Percentiles rank a stretch among this genome's conserved stretches.
These are phyloP conservation scores for Xestia ashworthii DNA, from an alignment of 2,888 invertebrate species.

Conservation along the genomic window DNA sequence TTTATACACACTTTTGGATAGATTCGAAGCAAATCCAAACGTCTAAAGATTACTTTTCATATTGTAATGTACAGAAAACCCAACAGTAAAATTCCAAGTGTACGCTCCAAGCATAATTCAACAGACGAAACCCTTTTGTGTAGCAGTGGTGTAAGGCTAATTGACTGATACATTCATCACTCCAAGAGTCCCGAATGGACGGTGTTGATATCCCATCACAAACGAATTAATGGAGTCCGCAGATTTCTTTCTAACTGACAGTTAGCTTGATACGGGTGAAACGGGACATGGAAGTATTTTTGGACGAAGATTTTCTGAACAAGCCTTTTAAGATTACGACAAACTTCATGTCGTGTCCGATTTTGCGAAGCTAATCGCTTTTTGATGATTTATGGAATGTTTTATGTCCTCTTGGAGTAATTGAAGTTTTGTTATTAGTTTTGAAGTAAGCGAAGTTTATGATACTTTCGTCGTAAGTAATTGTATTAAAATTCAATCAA, in stretches of 20 bases:
- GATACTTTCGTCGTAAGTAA: not conserved
- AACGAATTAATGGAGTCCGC: slow-evolving; percentile 52
- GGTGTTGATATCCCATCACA: slow-evolving; percentile 56
- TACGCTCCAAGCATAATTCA: slow-evolving; percentile 4
- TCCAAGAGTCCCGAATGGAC: slow-evolving; percentile 24
- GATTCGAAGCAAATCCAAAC: not conserved
- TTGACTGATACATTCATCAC: slow-evolving; percentile 59
- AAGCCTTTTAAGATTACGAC: slow-evolving; percentile 35
- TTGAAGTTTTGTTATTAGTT: slow-evolving; percentile 16
- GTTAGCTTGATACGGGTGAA: slow-evolving; percentile 51
- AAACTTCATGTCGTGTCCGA: slow-evolving; percentile 30
- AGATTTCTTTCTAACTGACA: slow-evolving; percentile 60
- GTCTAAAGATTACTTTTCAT: not conserved
- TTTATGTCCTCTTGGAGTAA: not conserved
- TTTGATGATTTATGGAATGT: slow-evolving; percentile 38
- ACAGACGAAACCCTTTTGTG: slow-evolving; percentile 23
- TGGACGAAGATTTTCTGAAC: slow-evolving; percentile 17
- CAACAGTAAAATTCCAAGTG: not conserved
- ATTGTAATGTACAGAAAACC: not conserved
- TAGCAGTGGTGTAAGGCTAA: slow-evolving; percentile 48
- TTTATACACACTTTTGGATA: not conserved
- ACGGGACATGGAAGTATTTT: slow-evolving; percentile 31
- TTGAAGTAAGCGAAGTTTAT: not conserved
- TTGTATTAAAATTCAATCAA: slow-evolving; percentile 4
- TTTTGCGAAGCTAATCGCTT: slow-evolving; percentile 42